These are phyloP conservation scores for Hirtodrosophila cameraria DNA, from an alignment of 2,888 invertebrate genomes.

Conservation along the genomic window DNA sequence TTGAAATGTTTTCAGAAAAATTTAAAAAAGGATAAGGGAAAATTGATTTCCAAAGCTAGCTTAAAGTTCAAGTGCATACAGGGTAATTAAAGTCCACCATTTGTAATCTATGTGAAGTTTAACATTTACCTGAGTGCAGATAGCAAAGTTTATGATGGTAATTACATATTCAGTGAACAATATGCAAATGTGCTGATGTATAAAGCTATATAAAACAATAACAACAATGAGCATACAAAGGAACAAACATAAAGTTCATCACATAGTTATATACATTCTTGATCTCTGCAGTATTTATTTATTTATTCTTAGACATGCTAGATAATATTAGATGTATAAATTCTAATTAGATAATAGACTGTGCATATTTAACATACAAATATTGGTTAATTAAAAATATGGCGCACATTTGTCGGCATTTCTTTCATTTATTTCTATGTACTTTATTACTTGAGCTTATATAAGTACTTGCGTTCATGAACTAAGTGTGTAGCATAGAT, in stretches of 20 bases:
- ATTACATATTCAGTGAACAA: too few relatives aligned
- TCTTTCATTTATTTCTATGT: slow-evolving; percentile 37
- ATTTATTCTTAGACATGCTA: not conserved
- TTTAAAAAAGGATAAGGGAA: too few relatives aligned
- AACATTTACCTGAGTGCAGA: too few relatives aligned
- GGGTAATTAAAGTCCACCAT: too few relatives aligned
- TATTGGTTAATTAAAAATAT: slow-evolving; percentile 53
- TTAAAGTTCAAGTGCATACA: too few relatives aligned
- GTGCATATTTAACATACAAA: slow-evolving; percentile 47
- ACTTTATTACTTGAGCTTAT: not conserved
- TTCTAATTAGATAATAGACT: slow-evolving; percentile 32
- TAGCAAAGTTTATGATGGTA: too few relatives aligned
- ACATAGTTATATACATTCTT: not conserved
- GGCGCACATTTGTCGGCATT: slow-evolving; percentile 38
- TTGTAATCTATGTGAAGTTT: too few relatives aligned
- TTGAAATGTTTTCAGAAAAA: too few relatives aligned
- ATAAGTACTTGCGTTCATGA: slow-evolving; percentile 1
- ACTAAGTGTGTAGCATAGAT: not conserved
- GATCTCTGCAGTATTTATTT: slow-evolving; percentile 4
- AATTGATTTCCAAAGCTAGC: too few relatives aligned
- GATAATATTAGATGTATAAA: slow-evolving; percentile 11
- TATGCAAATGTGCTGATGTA: too few relatives aligned
- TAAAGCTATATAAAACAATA: too few relatives aligned
- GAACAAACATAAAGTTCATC: not conserved
- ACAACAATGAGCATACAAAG: not conserved